phyloP scores from a whole-genome alignment of 2,113 vertebrate genomes.

The Mola mola region DNA sequence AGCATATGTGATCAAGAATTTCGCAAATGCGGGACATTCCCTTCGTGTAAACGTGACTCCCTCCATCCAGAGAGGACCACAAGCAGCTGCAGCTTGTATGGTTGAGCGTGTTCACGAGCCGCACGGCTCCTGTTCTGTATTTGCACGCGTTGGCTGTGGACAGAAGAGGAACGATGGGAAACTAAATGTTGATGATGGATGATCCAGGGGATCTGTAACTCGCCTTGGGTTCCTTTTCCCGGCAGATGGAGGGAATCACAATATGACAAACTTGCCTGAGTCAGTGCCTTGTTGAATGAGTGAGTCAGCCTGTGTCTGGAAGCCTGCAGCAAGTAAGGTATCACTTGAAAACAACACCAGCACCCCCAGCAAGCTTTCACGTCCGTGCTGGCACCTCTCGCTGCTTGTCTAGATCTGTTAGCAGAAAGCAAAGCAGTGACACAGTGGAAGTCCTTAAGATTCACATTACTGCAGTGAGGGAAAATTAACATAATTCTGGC shows the following conservation, averaged over 20 bases:
- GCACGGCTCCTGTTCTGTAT: slow-evolving; percentile 10
- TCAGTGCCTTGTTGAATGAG: slow-evolving; percentile 24
- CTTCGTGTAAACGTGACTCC: no score
- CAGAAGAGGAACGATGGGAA: slow-evolving; percentile 11
- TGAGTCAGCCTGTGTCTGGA: slow-evolving; percentile 1
- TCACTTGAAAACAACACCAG: not conserved
- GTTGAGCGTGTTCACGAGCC: no score
- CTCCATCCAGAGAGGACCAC: no score
- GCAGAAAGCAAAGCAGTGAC: not conserved
- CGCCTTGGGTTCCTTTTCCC: slow-evolving; percentile 32
- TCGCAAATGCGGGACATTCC: not conserved
- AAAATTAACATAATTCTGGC: slow-evolving; percentile 29
- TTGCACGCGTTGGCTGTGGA: not conserved
- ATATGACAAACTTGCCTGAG: slow-evolving; percentile 33
- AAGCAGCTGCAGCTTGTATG: no score
- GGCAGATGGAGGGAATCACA: slow-evolving; percentile 10
- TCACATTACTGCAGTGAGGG: slow-evolving; percentile 18
- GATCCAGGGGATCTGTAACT: slow-evolving; percentile 22
- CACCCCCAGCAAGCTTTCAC: no score
- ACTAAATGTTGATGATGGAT: slow-evolving; percentile 53
- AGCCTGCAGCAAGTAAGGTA: slow-evolving; percentile 18
- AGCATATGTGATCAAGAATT: slow-evolving; percentile 1
- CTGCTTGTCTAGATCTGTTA: no score
- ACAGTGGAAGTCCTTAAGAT: slow-evolving; percentile 20
- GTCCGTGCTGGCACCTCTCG: no score